A percentile compares a stretch with the other conserved stretches of the same genome.
Conservation (phyloP, 1,140 invertebrate species). For the Campoletis sonorensis region DNA sequence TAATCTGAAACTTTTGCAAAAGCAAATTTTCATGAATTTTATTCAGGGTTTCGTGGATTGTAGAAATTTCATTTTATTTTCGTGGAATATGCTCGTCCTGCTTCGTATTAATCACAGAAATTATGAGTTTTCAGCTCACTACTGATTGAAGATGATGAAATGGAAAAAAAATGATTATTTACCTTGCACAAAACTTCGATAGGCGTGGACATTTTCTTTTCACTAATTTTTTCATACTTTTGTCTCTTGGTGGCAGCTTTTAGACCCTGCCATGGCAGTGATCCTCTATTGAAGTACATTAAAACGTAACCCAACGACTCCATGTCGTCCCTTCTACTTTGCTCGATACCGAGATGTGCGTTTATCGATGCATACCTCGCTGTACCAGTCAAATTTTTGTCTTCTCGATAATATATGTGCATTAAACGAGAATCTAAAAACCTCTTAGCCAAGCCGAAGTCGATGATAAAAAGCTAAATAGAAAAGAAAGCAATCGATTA, state of each 20-base stretch:
- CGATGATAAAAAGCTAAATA: conserved; percentile 93
- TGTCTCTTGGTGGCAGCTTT: conserved; percentile 97
- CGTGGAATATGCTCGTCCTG: too few relatives aligned
- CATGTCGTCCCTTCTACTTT: conserved; percentile 96
- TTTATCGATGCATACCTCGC: conserved; percentile 98
- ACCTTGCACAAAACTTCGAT: conserved; percentile 96
- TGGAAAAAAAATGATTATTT: conserved; percentile 49
- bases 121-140: too few relatives aligned
- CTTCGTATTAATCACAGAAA: too few relatives aligned
- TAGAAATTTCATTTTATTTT: too few relatives aligned
- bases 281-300: conserved; percentile 97
- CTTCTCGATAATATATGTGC: conserved; percentile 96
- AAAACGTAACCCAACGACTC: conserved; percentile 97
- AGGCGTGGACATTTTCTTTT: conserved; percentile 98
- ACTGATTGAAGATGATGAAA: too few relatives aligned
- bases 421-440: conserved; percentile 91
- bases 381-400: conserved; percentile 98
- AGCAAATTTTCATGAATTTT: too few relatives aligned
- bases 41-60: too few relatives aligned
- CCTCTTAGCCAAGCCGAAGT: conserved; percentile 98
- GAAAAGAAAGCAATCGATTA: conserved; percentile 4
- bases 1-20: too few relatives aligned
- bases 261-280: conserved; percentile 95
- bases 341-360: conserved; percentile 95
- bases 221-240: conserved; percentile 98